phyloP scores from a whole-genome alignment of 2,888 invertebrate genomes.

The Polydrusus pterygomalis region DNA sequence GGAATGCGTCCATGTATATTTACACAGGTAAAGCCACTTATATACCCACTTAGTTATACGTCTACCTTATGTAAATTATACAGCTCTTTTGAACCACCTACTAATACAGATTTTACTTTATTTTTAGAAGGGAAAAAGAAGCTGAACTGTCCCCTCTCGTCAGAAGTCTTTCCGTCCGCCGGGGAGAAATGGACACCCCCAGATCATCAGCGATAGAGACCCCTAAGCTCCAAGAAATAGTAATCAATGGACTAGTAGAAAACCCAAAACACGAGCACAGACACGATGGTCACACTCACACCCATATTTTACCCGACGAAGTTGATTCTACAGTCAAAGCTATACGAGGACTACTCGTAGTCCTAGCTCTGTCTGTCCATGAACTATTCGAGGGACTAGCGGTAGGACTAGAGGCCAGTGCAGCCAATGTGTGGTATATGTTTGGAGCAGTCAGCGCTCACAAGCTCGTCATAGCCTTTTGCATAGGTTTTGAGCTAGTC shows the following conservation, averaged over 20 bases:
- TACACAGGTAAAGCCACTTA: slow-evolving; percentile 73
- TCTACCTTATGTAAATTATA: background rate
- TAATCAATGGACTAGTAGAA: background rate
- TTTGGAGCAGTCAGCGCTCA: slow-evolving; percentile 89
- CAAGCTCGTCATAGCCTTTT: slow-evolving; percentile 91
- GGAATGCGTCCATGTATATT: slow-evolving; percentile 83
- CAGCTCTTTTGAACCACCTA: no score
- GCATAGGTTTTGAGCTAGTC: slow-evolving; percentile 89
- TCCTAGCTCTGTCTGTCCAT: slow-evolving; percentile 89
- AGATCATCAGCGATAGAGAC: slow-evolving; percentile 27
- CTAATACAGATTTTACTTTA: background rate
- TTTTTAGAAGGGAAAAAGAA: slow-evolving; percentile 60
- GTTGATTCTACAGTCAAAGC: slow-evolving; percentile 66
- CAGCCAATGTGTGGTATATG: slow-evolving; percentile 83
- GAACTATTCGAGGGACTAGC: slow-evolving; percentile 91
- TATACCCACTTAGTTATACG: background rate
- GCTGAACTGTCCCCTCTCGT: slow-evolving; percentile 60
- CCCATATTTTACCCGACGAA: slow-evolving; percentile 61
- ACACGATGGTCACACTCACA: slow-evolving; percentile 61
- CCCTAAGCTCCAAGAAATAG: slow-evolving; percentile 22
- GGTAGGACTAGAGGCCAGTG: slow-evolving; percentile 83
- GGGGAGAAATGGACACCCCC: slow-evolving; percentile 60
- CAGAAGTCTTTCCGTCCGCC: slow-evolving; percentile 66
- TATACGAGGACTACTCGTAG: slow-evolving; percentile 84
- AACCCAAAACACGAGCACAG: slow-evolving; percentile 38